Evolutionary conservation across 2,888 invertebrate species (phyloP).

Genomic region (Marronus borbonicus): DNA sequence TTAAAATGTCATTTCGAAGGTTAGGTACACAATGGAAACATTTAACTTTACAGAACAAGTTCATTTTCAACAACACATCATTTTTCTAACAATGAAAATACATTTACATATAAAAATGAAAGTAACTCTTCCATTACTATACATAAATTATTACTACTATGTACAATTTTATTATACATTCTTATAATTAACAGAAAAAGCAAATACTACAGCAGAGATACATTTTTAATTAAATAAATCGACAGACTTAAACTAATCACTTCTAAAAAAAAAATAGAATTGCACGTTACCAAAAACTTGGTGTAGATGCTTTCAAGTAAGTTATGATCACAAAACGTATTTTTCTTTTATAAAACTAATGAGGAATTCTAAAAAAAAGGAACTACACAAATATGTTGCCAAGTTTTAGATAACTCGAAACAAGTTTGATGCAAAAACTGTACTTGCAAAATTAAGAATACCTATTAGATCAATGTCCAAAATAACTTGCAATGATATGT

Average conservation of each 20-base stretch:
- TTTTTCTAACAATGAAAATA: slow-evolving; percentile 42
- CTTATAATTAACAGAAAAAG: slow-evolving; percentile 15
- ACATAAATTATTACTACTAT: slow-evolving; percentile 46
- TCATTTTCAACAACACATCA: slow-evolving; percentile 35
- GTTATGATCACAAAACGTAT: no score
- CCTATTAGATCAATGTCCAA: neutral
- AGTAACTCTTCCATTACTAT: slow-evolving; percentile 35
- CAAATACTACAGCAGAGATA: slow-evolving; percentile 34
- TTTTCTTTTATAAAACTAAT: no score
- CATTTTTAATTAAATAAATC: slow-evolving; percentile 7
- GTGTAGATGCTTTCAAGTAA: no score
- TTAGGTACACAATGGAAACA: slow-evolving; percentile 42
- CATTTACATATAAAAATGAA: slow-evolving; percentile 38
- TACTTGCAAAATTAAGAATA: neutral
- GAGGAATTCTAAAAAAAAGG: no score
- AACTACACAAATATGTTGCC: neutral
- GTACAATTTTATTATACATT: slow-evolving; percentile 36
- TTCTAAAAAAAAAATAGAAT: neutral
- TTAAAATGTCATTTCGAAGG: slow-evolving; percentile 40
- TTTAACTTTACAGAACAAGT: slow-evolving; percentile 35
- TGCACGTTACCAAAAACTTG: no score
- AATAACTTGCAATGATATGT: slow-evolving; percentile 33
- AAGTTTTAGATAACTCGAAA: neutral
- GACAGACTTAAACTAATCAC: neutral
- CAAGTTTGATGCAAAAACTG: no score